phyloP scores from a whole-genome alignment of 2,888 invertebrate genomes.

The Stenodera caucasica region DNA sequence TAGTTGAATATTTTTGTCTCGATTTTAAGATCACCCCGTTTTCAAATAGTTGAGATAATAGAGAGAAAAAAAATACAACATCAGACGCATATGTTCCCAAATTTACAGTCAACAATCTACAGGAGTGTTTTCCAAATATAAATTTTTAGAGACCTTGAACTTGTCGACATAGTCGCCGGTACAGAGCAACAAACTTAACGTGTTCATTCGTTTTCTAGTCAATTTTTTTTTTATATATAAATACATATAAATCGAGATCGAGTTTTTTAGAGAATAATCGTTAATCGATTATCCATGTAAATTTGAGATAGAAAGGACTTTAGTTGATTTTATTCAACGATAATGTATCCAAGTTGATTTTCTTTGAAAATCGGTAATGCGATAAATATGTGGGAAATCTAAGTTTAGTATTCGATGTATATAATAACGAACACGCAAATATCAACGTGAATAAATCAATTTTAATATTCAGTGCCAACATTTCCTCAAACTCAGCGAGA shows the following conservation, averaged over 20 bases:
- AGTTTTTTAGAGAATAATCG: no score
- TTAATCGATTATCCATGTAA: neutral
- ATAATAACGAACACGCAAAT: slow-evolving; percentile 29
- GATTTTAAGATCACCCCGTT: no score
- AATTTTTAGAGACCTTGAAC: slow-evolving; percentile 35
- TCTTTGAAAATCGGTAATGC: neutral
- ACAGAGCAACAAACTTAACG: slow-evolving; percentile 31
- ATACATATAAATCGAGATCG: no score
- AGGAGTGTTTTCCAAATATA: slow-evolving; percentile 30
- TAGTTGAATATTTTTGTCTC: no score
- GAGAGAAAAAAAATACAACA: slow-evolving; percentile 24
- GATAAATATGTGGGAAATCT: slow-evolving; percentile 21
- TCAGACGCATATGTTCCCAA: slow-evolving; percentile 29
- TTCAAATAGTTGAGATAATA: slow-evolving; percentile 24
- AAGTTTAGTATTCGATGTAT: slow-evolving; percentile 25
- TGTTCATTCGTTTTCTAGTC: neutral
- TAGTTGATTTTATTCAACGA: no score
- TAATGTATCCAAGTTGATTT: neutral
- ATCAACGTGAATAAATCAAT: slow-evolving; percentile 32
- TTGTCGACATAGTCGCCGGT: slow-evolving; percentile 25
- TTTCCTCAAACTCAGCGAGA: slow-evolving; percentile 18
- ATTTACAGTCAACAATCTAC: slow-evolving; percentile 25
- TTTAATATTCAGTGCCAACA: slow-evolving; percentile 28
- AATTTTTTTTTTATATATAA: neutral
- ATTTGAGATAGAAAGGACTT: no score